Base-by-base conservation (phyloP, 2,113 vertebrate species). In the Zosterops pallidus region DNA sequence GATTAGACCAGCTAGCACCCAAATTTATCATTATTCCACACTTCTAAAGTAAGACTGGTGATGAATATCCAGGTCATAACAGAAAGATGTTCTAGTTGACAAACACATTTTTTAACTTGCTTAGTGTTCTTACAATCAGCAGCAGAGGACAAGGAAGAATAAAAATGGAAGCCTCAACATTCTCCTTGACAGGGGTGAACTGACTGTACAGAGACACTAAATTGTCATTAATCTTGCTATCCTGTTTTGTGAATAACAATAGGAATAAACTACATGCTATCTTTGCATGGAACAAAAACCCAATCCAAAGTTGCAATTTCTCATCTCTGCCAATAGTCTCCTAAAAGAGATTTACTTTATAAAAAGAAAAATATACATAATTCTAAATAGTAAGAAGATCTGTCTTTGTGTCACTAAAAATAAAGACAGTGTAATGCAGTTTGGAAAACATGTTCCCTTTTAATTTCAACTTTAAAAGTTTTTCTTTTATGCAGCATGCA, bases 61-160 rank as follows among this genome's bases (percentile, higher is more conserved):
- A 91, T 78, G 24, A 84, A 95, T 81, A 92, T 14, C 44, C 19
- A 89, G 57, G 67, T 83, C 82, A 88, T 57, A 76, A 89, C 35
- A 89, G 56, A 83, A 68, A 89, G 60, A 37, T 76, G 17, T 67
- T 53, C 39, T 56, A 59, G 35, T 60, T 9, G 7, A 57, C 47
- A 92, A 91, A 79, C 33, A 76, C n/a, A 67, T 77, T 25, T 8
- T 59, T 79, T 59, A 81, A 26, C 72, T 87, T 91, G 42, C 20
- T 82, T 37, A 12, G 9, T 70, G 70, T 55, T 69, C 55, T 57
- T 69, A n/a, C 1, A 4, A 42, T 84, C 91, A 79, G 9, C 18
- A 67, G 25, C 28, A 85, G 42, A 76, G 55, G 19, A 75, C 9
- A 70, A 91, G 12, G 41, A 89, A 74, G 13, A 94, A 70, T 37